Evolutionary conservation across 2,888 invertebrate species (phyloP).

Genomic region (Plebejus argus): DNA sequence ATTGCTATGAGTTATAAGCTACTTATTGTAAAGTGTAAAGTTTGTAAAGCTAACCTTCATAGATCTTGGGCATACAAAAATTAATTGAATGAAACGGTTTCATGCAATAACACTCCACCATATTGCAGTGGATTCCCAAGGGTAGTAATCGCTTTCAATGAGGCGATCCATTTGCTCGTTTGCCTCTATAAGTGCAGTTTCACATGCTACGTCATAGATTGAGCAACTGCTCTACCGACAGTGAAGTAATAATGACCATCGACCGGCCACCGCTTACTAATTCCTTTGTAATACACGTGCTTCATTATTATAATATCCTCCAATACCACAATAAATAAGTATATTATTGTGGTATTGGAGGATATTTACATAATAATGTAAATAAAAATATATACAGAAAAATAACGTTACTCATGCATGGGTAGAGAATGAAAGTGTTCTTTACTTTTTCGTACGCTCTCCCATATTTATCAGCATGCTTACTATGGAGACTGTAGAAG

Average conservation of each 20-base stretch:
- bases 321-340: neutral
- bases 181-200: neutral
- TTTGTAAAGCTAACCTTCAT: too few relatives aligned
- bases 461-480: too few relatives aligned
- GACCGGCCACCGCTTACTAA: neutral
- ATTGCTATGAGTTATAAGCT: too few relatives aligned
- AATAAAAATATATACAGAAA: neutral
- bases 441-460: too few relatives aligned
- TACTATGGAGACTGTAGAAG: too few relatives aligned
- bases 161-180: neutral
- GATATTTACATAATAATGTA: too few relatives aligned
- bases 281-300: slow-evolving; percentile 1
- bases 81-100: too few relatives aligned
- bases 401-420: neutral
- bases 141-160: neutral
- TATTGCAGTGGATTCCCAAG: too few relatives aligned
- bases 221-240: neutral
- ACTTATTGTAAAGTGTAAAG: too few relatives aligned
- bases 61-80: too few relatives aligned
- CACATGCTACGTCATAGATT: neutral
- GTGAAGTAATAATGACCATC: slow-evolving; percentile 7
- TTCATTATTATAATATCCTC: neutral
- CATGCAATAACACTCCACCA: too few relatives aligned
- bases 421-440: neutral
- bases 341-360: too few relatives aligned